Base-by-base conservation (phyloP, 92 coral and sea anemone species). In the Pocillopora meandrina region DNA sequence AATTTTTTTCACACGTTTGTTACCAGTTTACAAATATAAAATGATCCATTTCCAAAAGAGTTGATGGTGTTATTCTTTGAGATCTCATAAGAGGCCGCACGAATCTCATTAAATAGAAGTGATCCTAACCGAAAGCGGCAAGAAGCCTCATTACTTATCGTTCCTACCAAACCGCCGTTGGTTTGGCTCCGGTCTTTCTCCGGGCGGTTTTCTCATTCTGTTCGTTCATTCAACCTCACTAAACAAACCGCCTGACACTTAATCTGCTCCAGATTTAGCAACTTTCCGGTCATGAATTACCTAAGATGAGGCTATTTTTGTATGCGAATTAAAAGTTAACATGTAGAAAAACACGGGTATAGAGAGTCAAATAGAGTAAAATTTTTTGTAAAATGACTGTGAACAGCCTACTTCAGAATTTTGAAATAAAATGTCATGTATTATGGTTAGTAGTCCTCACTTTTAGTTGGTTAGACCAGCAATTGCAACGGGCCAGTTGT, bases 361-460 rank as follows among this genome's bases (percentile, higher is more conserved):
- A 65, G 47, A 62, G 72, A 23, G 47, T 21, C 74, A 52, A 64
- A 49, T 65, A 8, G 73, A 79, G 47, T 65, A 14, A 16, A 18
- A 77, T 52, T 56, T 79, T 79, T 65, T 79, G 83, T 79, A 65
- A 65, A 65, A 52, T 78, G 83, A 42, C 52, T 79, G 62, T 79
- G 10, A 8, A 74, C 36, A 79, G 12, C 18, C 65, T 26, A 21
- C 35, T 52, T 34, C n/a, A 59, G 33, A 12, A 59, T 55, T 76
- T 76, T 31, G 33, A 61, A 76, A 76, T 76, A 76, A 76, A 76
- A 59, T 60, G 60, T 21, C 56, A 63, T 78, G 61, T 78, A 78
- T 52, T 61, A 0, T 16, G 21, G 60, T 23, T 78, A 36, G 21
- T 17, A 76, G 70, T 1, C 11, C 11, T 19, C 70, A 9, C 2